Conservation (phyloP, 1,140 invertebrate genomes). For the Dendroctonus ponderosae region DNA sequence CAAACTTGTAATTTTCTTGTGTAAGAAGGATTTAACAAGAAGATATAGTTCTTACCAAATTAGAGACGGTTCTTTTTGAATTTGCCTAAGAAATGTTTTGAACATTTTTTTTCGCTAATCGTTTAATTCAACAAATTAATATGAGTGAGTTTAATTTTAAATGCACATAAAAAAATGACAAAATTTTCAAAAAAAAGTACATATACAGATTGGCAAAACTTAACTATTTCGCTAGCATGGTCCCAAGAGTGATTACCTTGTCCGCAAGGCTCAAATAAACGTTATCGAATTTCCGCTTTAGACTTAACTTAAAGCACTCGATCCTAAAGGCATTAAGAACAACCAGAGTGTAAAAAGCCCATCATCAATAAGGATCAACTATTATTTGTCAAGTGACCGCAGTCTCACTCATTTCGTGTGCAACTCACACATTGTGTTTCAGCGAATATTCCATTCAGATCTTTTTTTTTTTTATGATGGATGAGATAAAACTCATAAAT, state of each 20-base stretch:
- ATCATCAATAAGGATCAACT: slow-evolving; percentile 17
- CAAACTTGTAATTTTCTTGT: too few species aligned
- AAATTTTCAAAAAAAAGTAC: neutral
- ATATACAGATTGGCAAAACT: neutral
- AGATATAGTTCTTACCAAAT: too few species aligned
- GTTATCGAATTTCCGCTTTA: neutral
- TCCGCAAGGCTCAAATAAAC: neutral
- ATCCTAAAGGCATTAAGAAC: slow-evolving; percentile 1
- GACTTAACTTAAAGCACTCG: neutral
- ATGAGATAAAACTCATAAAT: slow-evolving; percentile 27
- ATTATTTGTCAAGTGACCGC: slow-evolving; percentile 19
- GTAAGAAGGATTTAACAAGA: too few species aligned
- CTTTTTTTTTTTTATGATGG: slow-evolving; percentile 17
- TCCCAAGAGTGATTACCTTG: neutral
- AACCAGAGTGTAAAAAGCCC: slow-evolving; percentile 11
- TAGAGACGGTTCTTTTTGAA: too few species aligned
- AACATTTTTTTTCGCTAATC: too few species aligned
- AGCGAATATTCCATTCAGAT: slow-evolving; percentile 25
- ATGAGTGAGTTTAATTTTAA: too few species aligned
- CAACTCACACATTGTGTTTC: slow-evolving; percentile 21
- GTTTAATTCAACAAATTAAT: too few species aligned
- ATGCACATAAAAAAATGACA: too few species aligned
- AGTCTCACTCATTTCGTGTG: slow-evolving; percentile 17
- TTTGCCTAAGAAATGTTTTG: too few species aligned
- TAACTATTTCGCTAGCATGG: neutral